A percentile compares a stretch with the other conserved stretches of the same genome.
These are phyloP conservation scores for Phortica variegata DNA, from an alignment of 1,140 invertebrate genomes.

Conservation along the genomic window DNA sequence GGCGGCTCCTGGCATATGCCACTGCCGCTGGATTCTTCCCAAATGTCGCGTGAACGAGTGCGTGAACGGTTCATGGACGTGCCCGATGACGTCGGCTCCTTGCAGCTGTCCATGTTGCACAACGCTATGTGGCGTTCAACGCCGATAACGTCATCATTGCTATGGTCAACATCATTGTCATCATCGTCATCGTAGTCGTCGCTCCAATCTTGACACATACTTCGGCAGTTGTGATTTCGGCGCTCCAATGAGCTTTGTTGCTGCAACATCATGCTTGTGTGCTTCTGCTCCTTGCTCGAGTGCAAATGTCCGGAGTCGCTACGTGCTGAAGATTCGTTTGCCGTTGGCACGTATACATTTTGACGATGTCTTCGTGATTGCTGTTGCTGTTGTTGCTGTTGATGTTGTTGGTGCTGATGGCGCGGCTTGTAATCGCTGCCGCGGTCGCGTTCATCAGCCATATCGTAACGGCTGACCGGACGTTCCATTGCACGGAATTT, in stretches of 20 bases:
- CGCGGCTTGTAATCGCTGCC: conserved; percentile 8
- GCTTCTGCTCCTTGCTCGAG: conserved; percentile 35
- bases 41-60: conserved; percentile 43
- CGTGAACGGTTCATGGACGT: conserved; percentile 29
- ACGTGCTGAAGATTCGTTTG: too few relatives aligned
- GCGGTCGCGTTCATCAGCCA: conserved; percentile 56
- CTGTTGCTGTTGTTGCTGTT: not conserved
- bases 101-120: too few relatives aligned
- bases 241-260: conserved; percentile 46
- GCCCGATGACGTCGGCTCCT: conserved; percentile 9
- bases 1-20: conserved; percentile 8
- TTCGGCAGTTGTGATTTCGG: conserved; percentile 25
- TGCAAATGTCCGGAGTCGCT: conserved; percentile 32
- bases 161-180: not conserved
- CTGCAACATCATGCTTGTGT: too few relatives aligned
- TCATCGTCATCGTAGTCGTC: conserved; percentile 16
- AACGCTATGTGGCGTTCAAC: too few relatives aligned
- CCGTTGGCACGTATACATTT: too few relatives aligned
- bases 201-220: conserved; percentile 24
- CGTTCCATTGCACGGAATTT: conserved; percentile 77
- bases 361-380: conserved; percentile 32
- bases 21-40: conserved; percentile 25
- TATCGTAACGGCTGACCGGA: conserved; percentile 61
- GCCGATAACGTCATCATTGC: not conserved
- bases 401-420: not conserved